Base-by-base conservation (phyloP, 2,888 invertebrate species). In the Epistrophe eligans region DNA sequence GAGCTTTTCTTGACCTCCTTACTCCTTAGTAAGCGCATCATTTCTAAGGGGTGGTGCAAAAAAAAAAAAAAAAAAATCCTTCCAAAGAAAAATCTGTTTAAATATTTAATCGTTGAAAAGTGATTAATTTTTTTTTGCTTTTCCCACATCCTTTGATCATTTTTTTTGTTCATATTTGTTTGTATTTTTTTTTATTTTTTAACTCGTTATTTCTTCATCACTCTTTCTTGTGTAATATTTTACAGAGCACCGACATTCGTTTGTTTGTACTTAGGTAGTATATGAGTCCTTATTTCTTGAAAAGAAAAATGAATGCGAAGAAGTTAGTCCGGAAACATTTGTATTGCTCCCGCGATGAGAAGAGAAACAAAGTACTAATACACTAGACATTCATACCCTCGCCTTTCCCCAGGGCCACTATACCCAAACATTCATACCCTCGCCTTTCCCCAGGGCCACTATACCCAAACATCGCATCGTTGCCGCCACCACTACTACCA, bases 41-140 rank as follows among this genome's bases (percentile, higher is more conserved):
- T 40, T 5, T n/a, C 43, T 1, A 2, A 9, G 55, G 1, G 7
- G 24, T 7, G 52, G 52, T 35, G 50, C 2, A 1, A 9, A 9
- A 4, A 19, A 2, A 40, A n/a, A 43, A n/a, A 17, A 4, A 11
- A 43, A 48, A 17, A 35, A 13, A 24, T 28, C 9, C 15, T 15
- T n/a, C 35, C 35, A 17, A 67, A 35, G 15, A 57, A 28, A 67
- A 77, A 77, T 60, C 38, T 50, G 62, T 79, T 83, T 83, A 87
- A 87, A 83, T 87, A 87, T 87, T 87, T 83, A 87, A 87, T 87
- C 83, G 87, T 66, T 72, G 79, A 79, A 76, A 87, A 87, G 87
- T 83, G 87, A 87, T 87, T 87, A 87, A 72, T 79, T 83, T 77
- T 80, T 79, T 57, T 66, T 67, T 32, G 2, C 8, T 40, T 38